Evolutionary conservation across 2,888 invertebrate genomes (phyloP).

Genomic region (Drosophila meridiana): DNA sequence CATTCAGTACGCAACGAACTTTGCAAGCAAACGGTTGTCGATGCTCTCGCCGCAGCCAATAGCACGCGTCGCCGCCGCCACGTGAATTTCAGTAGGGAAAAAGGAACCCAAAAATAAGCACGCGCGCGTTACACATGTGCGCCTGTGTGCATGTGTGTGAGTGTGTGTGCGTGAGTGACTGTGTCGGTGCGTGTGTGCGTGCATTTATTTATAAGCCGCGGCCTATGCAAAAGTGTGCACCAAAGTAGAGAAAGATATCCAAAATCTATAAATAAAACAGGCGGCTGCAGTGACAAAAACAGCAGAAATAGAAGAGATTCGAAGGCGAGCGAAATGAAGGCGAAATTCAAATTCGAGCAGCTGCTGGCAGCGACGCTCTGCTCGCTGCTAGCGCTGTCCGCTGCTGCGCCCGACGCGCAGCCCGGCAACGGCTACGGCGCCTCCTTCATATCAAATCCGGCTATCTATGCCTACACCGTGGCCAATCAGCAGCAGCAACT

Average conservation of each 20-base stretch:
- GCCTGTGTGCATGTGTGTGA: constrained; percentile 16
- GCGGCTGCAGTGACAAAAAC: constrained; percentile 50
- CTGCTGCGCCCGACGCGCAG: constrained; percentile 40
- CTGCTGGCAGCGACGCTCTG: constrained; percentile 45
- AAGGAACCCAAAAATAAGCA: constrained; percentile 71
- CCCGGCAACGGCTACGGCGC: constrained; percentile 61
- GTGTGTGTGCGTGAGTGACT: constrained; percentile 26
- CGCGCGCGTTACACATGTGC: constrained; percentile 55
- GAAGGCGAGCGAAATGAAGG: constrained; percentile 60
- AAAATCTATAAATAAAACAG: constrained; percentile 49
- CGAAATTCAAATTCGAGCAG: constrained; percentile 58
- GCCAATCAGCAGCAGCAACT: constrained; percentile 69
- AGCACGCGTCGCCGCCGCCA: constrained; percentile 56
- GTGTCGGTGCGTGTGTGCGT: constrained; percentile 46
- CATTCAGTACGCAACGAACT: constrained; percentile 76
- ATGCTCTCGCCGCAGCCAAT: constrained; percentile 15
- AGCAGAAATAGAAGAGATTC: constrained; percentile 6
- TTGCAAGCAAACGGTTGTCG: constrained; percentile 61
- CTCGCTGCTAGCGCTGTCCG: constrained; percentile 33
- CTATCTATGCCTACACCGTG: constrained; percentile 79
- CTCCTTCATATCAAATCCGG: constrained; percentile 81
- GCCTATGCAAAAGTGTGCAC: constrained; percentile 66
- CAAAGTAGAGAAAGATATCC: constrained; percentile 21
- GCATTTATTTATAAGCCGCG: constrained; percentile 74
- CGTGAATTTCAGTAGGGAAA: constrained; percentile 46